Base-by-base conservation (phyloP, 1,140 invertebrate genomes). In the Achatina immaculata region DNA sequence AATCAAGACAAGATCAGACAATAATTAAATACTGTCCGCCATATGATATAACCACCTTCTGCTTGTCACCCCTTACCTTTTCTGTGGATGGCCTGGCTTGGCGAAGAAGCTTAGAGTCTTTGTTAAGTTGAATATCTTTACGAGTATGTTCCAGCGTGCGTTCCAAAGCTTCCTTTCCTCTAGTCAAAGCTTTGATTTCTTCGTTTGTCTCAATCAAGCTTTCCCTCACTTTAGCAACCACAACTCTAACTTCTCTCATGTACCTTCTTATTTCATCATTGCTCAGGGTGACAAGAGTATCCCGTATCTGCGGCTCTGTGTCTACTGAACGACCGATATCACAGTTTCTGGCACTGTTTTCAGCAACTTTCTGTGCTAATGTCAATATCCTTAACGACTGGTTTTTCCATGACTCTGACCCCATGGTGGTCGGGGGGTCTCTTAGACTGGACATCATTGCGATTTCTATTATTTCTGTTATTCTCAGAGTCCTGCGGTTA, bases 181-280 rank as follows among this genome's bases (percentile, higher is more conserved):
- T 82, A 14, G 85, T 89, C 1, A 91, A 79, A 7, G 89, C 86
- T 80, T 90, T 91, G 38, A 91, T 90, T 84, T 91, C 91, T 83
- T 91, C 90, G 81, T 91, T 91, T 73, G 90, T 90, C 71, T 90
- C 89, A 72, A 90, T 81, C 77, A 91, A 81, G 80, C 89, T 90
- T 86, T 91, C 88, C 80, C 90, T 85, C 24, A 91, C 84, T 78
- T 87, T 88, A 62, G 87, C 85, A 58, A 90, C 89, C 43, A 91
- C 89, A 66, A 84, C 85, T 48, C 91, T 84, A 11, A 88, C 87
- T 82, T 90, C 88, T 74, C 90, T 78, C 48, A 86, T 85, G 83
- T 91, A 91, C 71, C 86, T 83, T 51, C 90, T 88, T n/a, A 90
- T 87, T 85, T 91, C 90, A 40, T 89, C 87, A 80, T 91, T 91